Evolutionary conservation across 2,888 invertebrate species (phyloP), one percentile per base, ranked within the genome.

Genomic region (Drosophila colorata): DNA sequence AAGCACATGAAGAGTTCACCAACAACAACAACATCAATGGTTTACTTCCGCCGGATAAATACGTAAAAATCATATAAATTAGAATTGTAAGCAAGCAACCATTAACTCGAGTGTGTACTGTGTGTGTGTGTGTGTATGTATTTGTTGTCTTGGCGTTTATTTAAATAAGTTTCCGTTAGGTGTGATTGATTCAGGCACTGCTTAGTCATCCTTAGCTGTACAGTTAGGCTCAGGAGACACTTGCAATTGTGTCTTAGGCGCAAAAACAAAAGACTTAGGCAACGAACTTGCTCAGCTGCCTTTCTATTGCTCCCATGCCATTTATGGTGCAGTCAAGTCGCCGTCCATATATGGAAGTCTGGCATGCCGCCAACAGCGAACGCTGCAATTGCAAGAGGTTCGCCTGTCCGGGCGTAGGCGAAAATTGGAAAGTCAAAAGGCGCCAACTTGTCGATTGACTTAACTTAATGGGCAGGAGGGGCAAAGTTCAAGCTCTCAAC

Each of bases 41-140:
- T 70, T 86, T 81, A 90, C 87, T 89, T 89, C 90, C 89, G 89
- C 82, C 90, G 89, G 89, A 89, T 90, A 90, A 82, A 71, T 79
- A 85, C 69, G 87, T 72, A 66, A 74, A 88, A 85, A 35, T 87
- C 86, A 85, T 87, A 85, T 74, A 80, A 80, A 85, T 82, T 80
- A 58, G 61, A 78, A 51, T 71, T 61, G 64, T 63, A 64, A 48
- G 72, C 72, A 48, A 43, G 67, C 67, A 20, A 23, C 13, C 51
- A 59, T 20, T 48, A 41, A 28, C 31, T 35, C 41, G 33, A 51
- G 35, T 64, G 16, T 25, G 16, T 28, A 28, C 13, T 28, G n/a
- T 18, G 41, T 25, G 33, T 28, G 20, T 31, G 23, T 23, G 28
- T 7, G 35, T 38, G 35, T 47, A 9, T 35, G 41, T 31, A 37